Conservation (phyloP, 2,888 invertebrate genomes). For the Tenthredo livida region DNA sequence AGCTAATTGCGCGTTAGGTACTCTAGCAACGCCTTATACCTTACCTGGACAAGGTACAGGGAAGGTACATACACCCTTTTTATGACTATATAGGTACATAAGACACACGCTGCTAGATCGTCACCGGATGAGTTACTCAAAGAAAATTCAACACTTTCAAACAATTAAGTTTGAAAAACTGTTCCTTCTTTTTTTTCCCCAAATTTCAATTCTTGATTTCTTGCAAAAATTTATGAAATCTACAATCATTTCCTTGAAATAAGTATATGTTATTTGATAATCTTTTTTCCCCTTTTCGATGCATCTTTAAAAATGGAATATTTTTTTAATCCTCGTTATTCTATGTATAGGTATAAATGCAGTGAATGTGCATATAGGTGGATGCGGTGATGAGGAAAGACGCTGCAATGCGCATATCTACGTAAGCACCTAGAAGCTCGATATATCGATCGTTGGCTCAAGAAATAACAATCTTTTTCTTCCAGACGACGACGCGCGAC, state of each 20-base stretch:
- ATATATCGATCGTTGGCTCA: constrained; percentile 33
- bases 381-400: constrained; percentile 27
- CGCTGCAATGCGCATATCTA: constrained; percentile 43
- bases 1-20: constrained; percentile 72
- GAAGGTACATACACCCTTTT: constrained; percentile 41
- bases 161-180: neutral
- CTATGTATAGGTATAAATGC: neutral
- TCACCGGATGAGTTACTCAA: neutral
- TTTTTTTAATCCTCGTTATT: neutral
- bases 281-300: too few relatives aligned
- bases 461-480: constrained; percentile 26
- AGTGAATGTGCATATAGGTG: neutral
- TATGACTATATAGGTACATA: neutral
- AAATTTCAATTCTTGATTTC: too few relatives aligned
- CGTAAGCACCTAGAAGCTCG: neutral
- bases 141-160: neutral
- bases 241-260: too few relatives aligned
- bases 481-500: constrained; percentile 21
- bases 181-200: neutral
- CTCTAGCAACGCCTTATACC: neutral
- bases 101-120: constrained; percentile 4
- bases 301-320: too few relatives aligned
- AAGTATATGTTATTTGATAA: too few relatives aligned
- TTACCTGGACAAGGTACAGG: neutral
- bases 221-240: too few relatives aligned